Conservation (phyloP, 2,797 vertebrate species). For the Rhynchonycteris naso region DNA sequence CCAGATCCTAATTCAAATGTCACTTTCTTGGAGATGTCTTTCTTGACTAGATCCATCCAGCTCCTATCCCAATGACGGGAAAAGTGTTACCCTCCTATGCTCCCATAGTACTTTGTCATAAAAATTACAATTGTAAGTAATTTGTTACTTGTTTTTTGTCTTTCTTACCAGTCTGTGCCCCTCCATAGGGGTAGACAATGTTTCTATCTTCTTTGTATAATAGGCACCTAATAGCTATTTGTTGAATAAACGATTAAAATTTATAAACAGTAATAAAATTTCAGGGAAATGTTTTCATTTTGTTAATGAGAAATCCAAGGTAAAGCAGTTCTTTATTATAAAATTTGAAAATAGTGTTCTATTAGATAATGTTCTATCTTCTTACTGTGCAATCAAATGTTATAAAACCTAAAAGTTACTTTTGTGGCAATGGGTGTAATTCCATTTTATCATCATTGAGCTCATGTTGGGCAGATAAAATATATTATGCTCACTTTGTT, state of each 20-base stretch:
- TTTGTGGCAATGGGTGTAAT: background rate
- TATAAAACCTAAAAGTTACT: background rate
- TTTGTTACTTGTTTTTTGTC: background rate
- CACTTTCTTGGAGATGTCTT: background rate
- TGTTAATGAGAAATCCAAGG: conserved; percentile 35
- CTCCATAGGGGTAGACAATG: background rate
- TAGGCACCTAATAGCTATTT: background rate
- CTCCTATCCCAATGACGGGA: no score
- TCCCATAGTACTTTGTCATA: background rate
- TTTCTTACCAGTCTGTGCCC: background rate
- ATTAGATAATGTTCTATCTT: background rate
- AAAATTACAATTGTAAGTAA: background rate
- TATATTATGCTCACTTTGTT: no score
- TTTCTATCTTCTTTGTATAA: background rate
- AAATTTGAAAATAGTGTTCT: conserved; percentile 17
- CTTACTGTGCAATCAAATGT: background rate
- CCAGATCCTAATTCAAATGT: background rate
- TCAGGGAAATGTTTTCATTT: conserved; percentile 12
- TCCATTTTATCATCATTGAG: background rate
- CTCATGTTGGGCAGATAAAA: no score
- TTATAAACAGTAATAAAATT: conserved; percentile 30
- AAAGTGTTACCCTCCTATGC: background rate
- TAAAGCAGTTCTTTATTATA: background rate
- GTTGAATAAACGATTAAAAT: conserved; percentile 10
- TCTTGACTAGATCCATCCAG: background rate